Percentiles rank a stretch among this genome's conserved stretches.
phyloP scores from a whole-genome alignment of 1,140 invertebrate genomes.

The Neotoxoptera formosana region DNA sequence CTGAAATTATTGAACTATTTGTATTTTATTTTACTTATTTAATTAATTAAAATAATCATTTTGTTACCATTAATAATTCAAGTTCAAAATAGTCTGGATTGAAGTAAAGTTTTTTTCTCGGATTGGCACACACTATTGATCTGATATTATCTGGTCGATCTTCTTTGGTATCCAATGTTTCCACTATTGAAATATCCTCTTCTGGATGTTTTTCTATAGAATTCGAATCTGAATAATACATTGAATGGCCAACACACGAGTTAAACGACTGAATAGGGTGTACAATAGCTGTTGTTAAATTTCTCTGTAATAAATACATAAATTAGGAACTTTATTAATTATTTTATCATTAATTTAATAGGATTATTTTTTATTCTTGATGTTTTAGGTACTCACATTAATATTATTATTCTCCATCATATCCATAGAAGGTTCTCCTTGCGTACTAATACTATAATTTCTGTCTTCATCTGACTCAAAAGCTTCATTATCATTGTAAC shows the following conservation, averaged over 20 bases:
- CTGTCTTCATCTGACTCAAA: constrained; percentile 57
- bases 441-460: constrained; percentile 42
- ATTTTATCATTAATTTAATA: neutral
- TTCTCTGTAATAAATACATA: constrained; percentile 33
- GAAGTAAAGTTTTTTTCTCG: constrained; percentile 82
- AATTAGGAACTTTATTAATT: neutral
- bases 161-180: constrained; percentile 74
- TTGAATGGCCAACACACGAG: neutral
- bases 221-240: constrained; percentile 63
- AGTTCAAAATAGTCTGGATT: constrained; percentile 89
- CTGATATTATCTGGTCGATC: constrained; percentile 69
- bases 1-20: neutral
- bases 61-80: constrained; percentile 78
- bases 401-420: neutral
- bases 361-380: neutral
- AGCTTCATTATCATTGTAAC: constrained; percentile 57
- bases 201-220: constrained; percentile 77
- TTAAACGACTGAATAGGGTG: constrained; percentile 27
- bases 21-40: neutral
- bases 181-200: constrained; percentile 83
- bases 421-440: constrained; percentile 14
- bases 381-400: neutral
- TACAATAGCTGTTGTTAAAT: constrained; percentile 48
- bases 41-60: neutral
- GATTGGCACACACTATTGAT: constrained; percentile 70